Evolutionary conservation across 2,888 invertebrate genomes (phyloP), one percentile per base, ranked within the genome.

Genomic region (Leptinotarsa tumamoca): DNA sequence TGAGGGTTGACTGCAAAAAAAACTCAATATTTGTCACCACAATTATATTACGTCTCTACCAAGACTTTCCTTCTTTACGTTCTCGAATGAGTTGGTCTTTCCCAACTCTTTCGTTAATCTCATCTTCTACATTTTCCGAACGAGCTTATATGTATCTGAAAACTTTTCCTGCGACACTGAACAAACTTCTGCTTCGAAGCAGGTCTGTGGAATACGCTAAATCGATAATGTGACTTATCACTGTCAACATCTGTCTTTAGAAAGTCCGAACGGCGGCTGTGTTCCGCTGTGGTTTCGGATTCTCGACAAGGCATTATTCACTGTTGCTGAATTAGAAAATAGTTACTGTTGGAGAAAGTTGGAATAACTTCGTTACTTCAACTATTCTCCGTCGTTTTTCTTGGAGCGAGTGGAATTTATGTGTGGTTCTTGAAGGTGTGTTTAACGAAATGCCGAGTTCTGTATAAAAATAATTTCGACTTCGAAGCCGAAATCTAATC

Each of bases 321-420:
- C 78, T 72, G 79, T 76, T 76, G 79, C 78, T 81, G 82, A 80
- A 81, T 82, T 79, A 80, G 82, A 80, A 81, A 82, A 82, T 81
- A 82, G 80, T 80, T 82, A 76, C 79, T 72, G 73, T 68, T 72
- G 58, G 56, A 71, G 71, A 71, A 80, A 76, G 76, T 76, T 73
- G 63, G 71, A 52, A 67, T 68, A 72, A 68, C 76, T 76, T 76
- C 58, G 74, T 67, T 67, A 69, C 68, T 67, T 71, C 58, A 61
- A 58, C 54, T 51, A 73, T 76, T 76, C 61, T 58, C 17, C 15
- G 72, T 72, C 73, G 69, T 73, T 73, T 72, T 73, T 76, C 76
- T 70, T 49, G 56, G 43, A 63, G 54, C 15, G 74, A 67, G 63
- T 21, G 50, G 66, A 71, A 71, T 74, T 67, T 74, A 74, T 74